Conservation (phyloP, 2,113 vertebrate species). For the Eptatretus burgeri region DNA sequence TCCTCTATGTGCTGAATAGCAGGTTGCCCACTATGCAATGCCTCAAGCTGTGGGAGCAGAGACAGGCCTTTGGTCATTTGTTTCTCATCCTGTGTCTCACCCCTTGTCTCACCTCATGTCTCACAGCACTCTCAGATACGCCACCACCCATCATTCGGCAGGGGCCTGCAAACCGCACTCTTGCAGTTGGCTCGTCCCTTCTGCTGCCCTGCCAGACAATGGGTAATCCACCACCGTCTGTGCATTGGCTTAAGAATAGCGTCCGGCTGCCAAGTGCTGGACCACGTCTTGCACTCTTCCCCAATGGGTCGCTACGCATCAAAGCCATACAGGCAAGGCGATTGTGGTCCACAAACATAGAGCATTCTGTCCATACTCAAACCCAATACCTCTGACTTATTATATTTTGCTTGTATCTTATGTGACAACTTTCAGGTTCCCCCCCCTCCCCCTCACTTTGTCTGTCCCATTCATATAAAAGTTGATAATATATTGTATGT, state of each 20-base stretch:
- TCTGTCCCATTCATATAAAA: too few species aligned
- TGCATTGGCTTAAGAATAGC: slow-evolving; percentile 92
- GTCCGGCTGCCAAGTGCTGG: slow-evolving; percentile 66
- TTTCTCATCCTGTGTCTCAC: too few species aligned
- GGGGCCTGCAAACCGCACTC: slow-evolving; percentile 67
- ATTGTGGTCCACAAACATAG: neutral
- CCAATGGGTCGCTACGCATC: slow-evolving; percentile 68
- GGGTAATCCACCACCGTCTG: slow-evolving; percentile 55
- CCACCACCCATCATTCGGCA: slow-evolving; percentile 90
- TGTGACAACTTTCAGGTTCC: too few species aligned
- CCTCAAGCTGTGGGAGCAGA: too few species aligned
- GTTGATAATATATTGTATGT: too few species aligned
- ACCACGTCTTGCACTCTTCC: slow-evolving; percentile 50
- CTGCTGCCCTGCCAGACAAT: slow-evolving; percentile 77
- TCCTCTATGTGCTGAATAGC: too few species aligned
- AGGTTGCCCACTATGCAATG: too few species aligned
- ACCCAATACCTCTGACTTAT: too few species aligned
- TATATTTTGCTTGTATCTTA: too few species aligned
- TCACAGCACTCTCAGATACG: slow-evolving; percentile 58
- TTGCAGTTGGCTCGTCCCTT: slow-evolving; percentile 52
- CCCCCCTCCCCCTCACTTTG: too few species aligned
- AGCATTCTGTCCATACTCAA: too few species aligned
- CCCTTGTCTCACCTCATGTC: neutral
- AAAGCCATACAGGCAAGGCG: slow-evolving; percentile 41
- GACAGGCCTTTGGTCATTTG: too few species aligned